phyloP scores from a whole-genome alignment of 1,140 invertebrate species.

The Eriocheir sinensis region DNA sequence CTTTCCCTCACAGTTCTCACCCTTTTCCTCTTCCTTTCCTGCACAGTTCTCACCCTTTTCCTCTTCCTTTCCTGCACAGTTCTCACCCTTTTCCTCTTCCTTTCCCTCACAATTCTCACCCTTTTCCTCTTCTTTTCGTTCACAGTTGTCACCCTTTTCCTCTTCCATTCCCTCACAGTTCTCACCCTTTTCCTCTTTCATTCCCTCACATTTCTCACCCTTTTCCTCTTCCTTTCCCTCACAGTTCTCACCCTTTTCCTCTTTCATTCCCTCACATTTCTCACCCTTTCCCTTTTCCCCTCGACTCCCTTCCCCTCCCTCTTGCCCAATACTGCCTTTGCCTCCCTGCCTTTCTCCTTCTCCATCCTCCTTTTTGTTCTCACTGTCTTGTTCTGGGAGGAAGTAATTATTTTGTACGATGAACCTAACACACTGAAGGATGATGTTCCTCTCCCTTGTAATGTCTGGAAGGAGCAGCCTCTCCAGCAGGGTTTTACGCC shows the following conservation, averaged over 20 bases:
- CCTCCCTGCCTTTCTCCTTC: background rate
- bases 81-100: background rate
- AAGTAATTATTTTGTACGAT: constrained; percentile 73
- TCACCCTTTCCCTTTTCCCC: background rate
- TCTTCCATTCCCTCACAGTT: no score
- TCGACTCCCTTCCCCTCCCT: background rate
- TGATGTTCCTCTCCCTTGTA: constrained; percentile 72
- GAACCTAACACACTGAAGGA: constrained; percentile 73
- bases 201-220: no score
- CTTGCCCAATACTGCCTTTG: background rate
- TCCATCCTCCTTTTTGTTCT: background rate
- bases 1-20: background rate
- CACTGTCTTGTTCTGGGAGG: background rate
- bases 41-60: background rate
- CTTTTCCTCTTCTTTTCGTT: no score
- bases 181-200: no score
- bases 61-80: background rate
- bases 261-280: no score
- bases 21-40: background rate
- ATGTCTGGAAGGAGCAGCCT: constrained; percentile 63
- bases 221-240: no score
- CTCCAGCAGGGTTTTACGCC: constrained; percentile 50
- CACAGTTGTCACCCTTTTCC: no score
- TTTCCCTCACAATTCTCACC: background rate
- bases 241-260: no score